These are phyloP conservation scores for Sebastes trivittatus DNA, from an alignment of 2,797 vertebrate genomes.

Conservation along the genomic window DNA sequence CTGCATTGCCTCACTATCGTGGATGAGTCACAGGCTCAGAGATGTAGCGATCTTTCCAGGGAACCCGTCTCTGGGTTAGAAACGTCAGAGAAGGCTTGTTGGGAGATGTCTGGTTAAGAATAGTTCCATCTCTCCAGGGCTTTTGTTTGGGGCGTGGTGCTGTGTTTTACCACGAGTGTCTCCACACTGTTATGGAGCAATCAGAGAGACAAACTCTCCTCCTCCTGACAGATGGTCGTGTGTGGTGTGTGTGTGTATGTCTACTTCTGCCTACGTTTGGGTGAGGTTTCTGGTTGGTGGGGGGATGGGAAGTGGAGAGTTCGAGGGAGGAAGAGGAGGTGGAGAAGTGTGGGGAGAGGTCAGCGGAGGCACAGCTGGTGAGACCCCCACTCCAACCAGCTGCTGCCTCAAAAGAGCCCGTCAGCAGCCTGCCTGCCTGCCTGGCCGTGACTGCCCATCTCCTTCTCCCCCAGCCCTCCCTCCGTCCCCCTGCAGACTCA, in stretches of 20 bases:
- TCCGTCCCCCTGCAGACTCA: conserved; percentile 66
- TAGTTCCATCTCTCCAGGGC: conserved; percentile 38
- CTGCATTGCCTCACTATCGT: conserved; percentile 6
- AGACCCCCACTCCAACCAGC: conserved; percentile 83
- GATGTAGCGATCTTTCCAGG: conserved; percentile 15
- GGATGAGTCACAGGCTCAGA: conserved; percentile 40
- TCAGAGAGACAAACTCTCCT: conserved; percentile 59
- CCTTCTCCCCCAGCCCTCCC: conserved; percentile 12
- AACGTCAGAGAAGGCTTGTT: conserved; percentile 26
- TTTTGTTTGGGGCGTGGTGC: conserved; percentile 49
- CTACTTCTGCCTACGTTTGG: conserved; percentile 38
- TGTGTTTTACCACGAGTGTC: conserved; percentile 30
- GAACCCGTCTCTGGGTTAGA: conserved; percentile 1
- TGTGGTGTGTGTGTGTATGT: conserved; percentile 28
- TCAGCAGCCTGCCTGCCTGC: conserved; percentile 64
- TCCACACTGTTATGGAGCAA: conserved; percentile 49
- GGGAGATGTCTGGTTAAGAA: conserved; percentile 47
- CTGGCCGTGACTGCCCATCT: conserved; percentile 31
- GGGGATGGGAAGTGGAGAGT: conserved; percentile 49
- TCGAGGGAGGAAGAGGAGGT: conserved; percentile 52
- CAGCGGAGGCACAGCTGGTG: conserved; percentile 83
- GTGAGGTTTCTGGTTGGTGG: conserved; percentile 32
- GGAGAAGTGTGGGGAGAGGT: conserved; percentile 69
- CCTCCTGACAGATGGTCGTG: conserved; percentile 71
- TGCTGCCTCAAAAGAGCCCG: conserved; percentile 80